Evolutionary conservation across 2,113 vertebrate genomes (phyloP).

Genomic region (Circaetus gallicus): DNA sequence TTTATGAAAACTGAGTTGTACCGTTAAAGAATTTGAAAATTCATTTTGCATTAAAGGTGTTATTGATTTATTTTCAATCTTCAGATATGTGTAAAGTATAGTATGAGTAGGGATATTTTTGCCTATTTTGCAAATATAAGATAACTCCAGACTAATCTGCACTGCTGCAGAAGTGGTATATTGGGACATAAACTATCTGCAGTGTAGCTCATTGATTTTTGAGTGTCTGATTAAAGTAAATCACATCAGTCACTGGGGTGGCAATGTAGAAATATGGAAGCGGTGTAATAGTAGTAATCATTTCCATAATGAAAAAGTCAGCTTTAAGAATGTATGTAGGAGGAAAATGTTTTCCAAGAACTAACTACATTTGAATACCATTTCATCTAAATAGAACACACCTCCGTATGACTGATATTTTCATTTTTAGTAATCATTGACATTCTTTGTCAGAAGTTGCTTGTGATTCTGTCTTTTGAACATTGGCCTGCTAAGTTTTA

Average conservation of each 20-base stretch:
- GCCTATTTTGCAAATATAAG: neutral
- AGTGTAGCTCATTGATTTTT: neutral
- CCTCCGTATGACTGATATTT: conserved; percentile 2
- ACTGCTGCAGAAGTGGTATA: neutral
- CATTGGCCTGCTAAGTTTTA: neutral
- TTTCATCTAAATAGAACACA: neutral
- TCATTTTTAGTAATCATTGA: conserved; percentile 1
- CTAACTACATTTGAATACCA: conserved; percentile 16
- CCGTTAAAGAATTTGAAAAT: neutral
- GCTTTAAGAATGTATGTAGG: conserved; percentile 34
- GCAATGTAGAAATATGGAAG: conserved; percentile 1
- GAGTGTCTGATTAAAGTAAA: conserved; percentile 8
- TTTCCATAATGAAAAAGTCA: conserved; percentile 39
- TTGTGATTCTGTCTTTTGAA: neutral
- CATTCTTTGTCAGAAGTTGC: neutral
- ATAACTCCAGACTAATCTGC: neutral
- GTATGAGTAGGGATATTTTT: neutral
- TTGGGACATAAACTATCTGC: neutral
- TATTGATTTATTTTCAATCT: neutral
- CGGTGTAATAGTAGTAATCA: conserved; percentile 17
- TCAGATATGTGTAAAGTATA: neutral
- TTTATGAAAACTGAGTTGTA: neutral
- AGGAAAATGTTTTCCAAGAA: conserved; percentile 51
- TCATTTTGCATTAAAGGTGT: neutral
- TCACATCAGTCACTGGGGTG: neutral